phyloP scores from a whole-genome alignment of 1,140 invertebrate species.

The Leptestheria dahalacensis region DNA sequence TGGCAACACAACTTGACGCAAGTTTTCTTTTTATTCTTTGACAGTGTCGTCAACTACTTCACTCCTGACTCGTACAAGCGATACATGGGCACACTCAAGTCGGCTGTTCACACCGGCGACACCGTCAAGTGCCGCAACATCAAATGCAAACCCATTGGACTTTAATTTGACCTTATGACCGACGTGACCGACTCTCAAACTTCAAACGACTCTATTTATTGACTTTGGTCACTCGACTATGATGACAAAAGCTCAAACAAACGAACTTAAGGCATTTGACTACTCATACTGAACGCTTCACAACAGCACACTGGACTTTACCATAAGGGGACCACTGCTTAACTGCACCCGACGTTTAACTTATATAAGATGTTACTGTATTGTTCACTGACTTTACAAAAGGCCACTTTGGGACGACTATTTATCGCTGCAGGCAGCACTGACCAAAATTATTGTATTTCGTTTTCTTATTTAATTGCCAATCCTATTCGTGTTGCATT shows the following conservation, averaged over 20 bases:
- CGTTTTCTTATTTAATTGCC: neutral
- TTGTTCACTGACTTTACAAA: neutral
- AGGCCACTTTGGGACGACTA: neutral
- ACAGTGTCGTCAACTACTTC: constrained; percentile 8
- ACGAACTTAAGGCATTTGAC: no score
- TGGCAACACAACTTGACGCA: no score
- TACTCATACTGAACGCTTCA: no score
- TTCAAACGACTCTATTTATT: no score
- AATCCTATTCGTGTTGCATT: neutral
- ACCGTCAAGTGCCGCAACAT: constrained; percentile 13
- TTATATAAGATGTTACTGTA: neutral
- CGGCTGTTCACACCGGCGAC: constrained; percentile 12
- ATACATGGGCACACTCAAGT: constrained; percentile 12
- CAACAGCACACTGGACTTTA: no score
- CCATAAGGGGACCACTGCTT: no score
- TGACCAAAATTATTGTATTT: neutral
- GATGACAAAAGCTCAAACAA: no score
- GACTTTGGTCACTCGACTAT: no score
- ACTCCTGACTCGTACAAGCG: constrained; percentile 13
- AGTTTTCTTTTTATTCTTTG: neutral
- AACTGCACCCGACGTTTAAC: neutral
- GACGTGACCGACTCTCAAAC: neutral
- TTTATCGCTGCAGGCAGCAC: neutral
- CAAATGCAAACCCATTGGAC: constrained; percentile 14
- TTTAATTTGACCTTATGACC: no score